phyloP scores from a whole-genome alignment of 2,888 invertebrate genomes.

The Andrena haemorrhoa region DNA sequence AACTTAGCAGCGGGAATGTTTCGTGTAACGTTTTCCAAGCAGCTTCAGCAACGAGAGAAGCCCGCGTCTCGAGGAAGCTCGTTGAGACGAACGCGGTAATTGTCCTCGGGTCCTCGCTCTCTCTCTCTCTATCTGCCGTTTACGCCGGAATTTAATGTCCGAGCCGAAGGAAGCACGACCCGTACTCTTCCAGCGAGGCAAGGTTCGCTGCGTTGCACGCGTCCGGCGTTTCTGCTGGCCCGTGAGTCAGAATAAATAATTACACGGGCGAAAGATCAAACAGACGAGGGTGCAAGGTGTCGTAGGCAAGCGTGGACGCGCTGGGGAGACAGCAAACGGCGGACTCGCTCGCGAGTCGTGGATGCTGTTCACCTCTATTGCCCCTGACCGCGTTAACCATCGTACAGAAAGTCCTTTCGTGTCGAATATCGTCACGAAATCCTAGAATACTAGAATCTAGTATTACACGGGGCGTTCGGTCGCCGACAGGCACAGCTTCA shows the following conservation, averaged over 20 bases:
- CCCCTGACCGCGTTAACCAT: not conserved
- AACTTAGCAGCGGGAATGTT: constrained; percentile 8
- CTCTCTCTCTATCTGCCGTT: constrained; percentile 42
- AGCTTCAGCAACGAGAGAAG: constrained; percentile 38
- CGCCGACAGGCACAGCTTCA: too few relatives aligned
- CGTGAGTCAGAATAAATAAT: constrained; percentile 54
- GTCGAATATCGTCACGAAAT: too few relatives aligned
- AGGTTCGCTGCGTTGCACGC: not conserved
- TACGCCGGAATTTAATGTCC: constrained; percentile 62
- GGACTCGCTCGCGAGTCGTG: not conserved
- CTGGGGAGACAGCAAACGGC: not conserved
- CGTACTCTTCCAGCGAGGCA: constrained; percentile 37
- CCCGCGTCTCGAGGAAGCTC: constrained; percentile 19
- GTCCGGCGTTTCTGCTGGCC: not conserved
- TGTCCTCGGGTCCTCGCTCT: constrained; percentile 31
- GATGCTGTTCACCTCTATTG: not conserved
- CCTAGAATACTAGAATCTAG: too few relatives aligned
- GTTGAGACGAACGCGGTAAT: constrained; percentile 45
- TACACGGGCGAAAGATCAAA: constrained; percentile 45
- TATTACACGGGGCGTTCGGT: too few relatives aligned
- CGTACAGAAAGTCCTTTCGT: too few relatives aligned
- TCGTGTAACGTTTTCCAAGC: constrained; percentile 26
- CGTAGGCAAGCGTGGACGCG: not conserved
- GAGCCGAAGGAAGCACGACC: constrained; percentile 48
- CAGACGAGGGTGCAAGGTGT: constrained; percentile 22